These are phyloP conservation scores for Theretra japonica DNA, from an alignment of 2,888 invertebrate genomes.

Conservation along the genomic window DNA sequence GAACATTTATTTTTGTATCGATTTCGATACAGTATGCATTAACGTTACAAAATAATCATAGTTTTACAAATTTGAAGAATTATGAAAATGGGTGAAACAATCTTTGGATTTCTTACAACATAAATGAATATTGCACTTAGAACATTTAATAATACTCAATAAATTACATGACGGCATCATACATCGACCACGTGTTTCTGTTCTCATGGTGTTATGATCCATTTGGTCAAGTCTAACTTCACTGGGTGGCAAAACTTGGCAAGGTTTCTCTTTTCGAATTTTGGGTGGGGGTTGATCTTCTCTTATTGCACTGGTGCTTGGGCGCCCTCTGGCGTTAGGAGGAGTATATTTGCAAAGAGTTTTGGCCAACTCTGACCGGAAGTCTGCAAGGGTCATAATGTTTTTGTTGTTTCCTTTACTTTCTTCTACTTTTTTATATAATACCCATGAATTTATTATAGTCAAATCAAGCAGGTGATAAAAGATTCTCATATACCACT, in stretches of 20 bases:
- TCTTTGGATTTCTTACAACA: too few species aligned
- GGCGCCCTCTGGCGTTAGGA: conserved; percentile 41
- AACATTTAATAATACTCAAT: too few species aligned
- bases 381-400: conserved; percentile 37
- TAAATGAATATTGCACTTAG: too few species aligned
- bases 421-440: not conserved
- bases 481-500: conserved; percentile 5
- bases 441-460: too few species aligned
- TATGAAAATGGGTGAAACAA: too few species aligned
- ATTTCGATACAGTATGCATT: too few species aligned
- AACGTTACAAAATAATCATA: too few species aligned
- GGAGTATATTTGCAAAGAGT: conserved; percentile 41
- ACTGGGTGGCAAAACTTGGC: conserved; percentile 39
- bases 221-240: conserved; percentile 42
- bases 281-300: conserved; percentile 39
- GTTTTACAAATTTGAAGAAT: too few species aligned
- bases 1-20: too few species aligned
- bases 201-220: conserved; percentile 41
- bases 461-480: conserved; percentile 7
- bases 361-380: conserved; percentile 38
- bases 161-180: too few species aligned
- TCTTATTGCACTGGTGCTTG: conserved; percentile 40
- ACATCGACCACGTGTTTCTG: too few species aligned
- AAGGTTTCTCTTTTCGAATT: conserved; percentile 42
- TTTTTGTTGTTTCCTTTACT: conserved; percentile 36